These are phyloP conservation scores for Leptinotarsa lineolata DNA, from an alignment of 1,140 invertebrate species.

Conservation along the genomic window DNA sequence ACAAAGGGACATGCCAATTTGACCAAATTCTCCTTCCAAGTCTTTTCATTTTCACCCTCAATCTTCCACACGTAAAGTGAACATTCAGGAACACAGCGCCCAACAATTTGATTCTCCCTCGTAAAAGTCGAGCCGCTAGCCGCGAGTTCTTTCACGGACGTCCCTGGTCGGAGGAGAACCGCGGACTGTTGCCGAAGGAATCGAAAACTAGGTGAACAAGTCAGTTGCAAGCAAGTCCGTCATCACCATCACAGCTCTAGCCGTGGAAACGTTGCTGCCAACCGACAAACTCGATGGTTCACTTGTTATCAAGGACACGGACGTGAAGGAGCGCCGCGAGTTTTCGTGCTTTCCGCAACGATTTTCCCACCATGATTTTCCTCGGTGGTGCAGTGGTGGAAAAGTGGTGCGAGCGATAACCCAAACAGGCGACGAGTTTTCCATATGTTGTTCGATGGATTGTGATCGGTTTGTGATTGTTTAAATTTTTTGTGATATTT, in stretches of 20 bases:
- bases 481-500: conserved; percentile 22
- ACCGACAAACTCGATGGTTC: conserved; percentile 18
- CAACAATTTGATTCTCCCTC: not conserved
- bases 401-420: conserved; percentile 14
- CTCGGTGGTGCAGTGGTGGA: conserved; percentile 16
- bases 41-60: too few species aligned
- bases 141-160: not conserved
- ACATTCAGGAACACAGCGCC: too few species aligned
- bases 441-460: conserved; percentile 1
- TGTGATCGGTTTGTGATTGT: conserved; percentile 20
- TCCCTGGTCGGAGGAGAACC: not conserved
- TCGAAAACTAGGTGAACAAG: conserved; percentile 33
- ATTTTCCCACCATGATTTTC: conserved; percentile 9
- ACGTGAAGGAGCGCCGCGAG: conserved; percentile 19
- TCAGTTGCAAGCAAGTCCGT: conserved; percentile 21
- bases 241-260: not conserved
- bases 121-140: not conserved
- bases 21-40: too few species aligned
- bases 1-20: too few species aligned
- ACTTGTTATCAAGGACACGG: conserved; percentile 30
- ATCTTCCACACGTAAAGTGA: too few species aligned
- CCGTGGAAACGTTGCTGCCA: conserved; percentile 14
- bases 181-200: conserved; percentile 21
- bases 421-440: not conserved
- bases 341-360: conserved; percentile 12